Evolutionary conservation across 2,888 invertebrate genomes (phyloP), one percentile per base, ranked within the genome.

Genomic region (Bunonema sp.): DNA sequence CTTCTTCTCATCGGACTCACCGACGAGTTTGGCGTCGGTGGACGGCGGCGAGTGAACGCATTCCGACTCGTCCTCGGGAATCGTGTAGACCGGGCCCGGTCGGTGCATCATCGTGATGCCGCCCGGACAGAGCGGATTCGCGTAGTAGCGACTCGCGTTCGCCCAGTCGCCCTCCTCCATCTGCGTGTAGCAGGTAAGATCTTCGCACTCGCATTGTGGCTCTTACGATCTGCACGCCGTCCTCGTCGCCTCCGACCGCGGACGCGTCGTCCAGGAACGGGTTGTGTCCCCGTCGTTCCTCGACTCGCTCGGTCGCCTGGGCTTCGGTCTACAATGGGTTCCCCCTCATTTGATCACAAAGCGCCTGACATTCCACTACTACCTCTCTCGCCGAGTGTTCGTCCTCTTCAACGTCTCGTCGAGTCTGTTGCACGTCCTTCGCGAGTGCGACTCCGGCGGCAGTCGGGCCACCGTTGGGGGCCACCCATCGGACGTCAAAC

Each of bases 71-170:
- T 66, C 64, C 45, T 68, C 67, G 4, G 63, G 61, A 15, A 68
- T 67, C 7, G 67, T 67, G 43, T 67, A 66, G n/a, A 68, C 67
- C 4, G 67, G 61, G 15, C 67, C 63, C 1, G 67, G 61, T 15
- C 65, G 49, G 41, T 61, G 58, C 29, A 12, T 10, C 28, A 26
- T 26, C 28, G 28, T 26, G 28, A 26, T 26, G 28, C 7, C 12
- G 28, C 7, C 28, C 7, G 28, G 8, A 10, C 7, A 26, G 28
- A 26, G 28, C 28, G 4, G 39, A 32, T 19, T 10, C 8, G 38
- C 16, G 30, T 12, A 19, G 15, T 4, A n/a, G 19, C 21, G 26
- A 22, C 15, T n/a, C 3, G 32, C 19, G 3, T n/a, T 31, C 34
- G 7, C 19, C 7, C 5, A 12, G 19, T 31, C 7, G 31, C 31